Percentiles rank a stretch among this genome's conserved stretches.
phyloP scores from a whole-genome alignment of 2,113 vertebrate genomes.

The Ceratotherium simum region DNA sequence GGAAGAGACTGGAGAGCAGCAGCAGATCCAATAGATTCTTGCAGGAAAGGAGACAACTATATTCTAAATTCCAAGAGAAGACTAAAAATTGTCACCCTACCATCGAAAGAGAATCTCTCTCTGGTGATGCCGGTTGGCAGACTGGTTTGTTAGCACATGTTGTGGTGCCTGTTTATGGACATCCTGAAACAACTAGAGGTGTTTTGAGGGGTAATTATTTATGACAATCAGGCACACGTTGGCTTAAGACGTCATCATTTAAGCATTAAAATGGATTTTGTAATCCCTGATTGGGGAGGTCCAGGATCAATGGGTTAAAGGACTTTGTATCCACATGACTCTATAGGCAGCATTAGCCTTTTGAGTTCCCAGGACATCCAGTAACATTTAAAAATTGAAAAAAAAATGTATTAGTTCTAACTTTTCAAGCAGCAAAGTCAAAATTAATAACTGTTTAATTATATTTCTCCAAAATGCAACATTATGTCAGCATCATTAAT shows the following conservation, averaged over 20 bases:
- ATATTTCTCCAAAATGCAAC: constrained; percentile 53
- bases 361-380: background rate
- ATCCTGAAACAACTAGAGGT: background rate
- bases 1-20: background rate
- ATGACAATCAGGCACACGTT: background rate
- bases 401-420: background rate
- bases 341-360: background rate
- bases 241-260: background rate
- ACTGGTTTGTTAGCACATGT: no score
- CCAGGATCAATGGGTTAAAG: background rate
- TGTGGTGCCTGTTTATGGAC: background rate
- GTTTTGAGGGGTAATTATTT: background rate
- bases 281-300: background rate
- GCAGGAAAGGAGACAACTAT: accelerated
- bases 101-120: background rate
- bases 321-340: background rate
- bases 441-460: constrained; percentile 66
- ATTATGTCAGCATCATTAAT: constrained; percentile 57
- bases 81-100: background rate
- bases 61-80: background rate
- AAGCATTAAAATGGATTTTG: background rate
- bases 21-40: accelerated
- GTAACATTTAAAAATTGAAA: background rate
- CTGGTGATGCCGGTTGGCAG: no score
- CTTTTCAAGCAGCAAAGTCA: constrained; percentile 35